Conservation (phyloP, 2,888 invertebrate species). For the Pristionchus exspectatus region DNA sequence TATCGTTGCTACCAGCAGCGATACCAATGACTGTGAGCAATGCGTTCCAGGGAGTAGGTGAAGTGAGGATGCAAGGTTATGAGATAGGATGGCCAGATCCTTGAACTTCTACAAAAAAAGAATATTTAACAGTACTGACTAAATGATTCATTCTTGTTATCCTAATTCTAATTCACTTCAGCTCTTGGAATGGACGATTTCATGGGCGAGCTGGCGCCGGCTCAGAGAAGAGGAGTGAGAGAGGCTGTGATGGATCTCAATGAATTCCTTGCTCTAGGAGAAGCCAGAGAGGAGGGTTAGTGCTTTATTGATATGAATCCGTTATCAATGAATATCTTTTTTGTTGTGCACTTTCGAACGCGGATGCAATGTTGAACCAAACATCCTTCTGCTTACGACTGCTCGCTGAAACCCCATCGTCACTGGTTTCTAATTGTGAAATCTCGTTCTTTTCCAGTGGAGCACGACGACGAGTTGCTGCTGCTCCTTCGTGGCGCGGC, state of each 20-base stretch:
- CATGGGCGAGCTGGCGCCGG: neutral
- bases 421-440: neutral
- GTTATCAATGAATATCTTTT: too few relatives aligned
- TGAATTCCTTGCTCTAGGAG: neutral
- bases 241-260: constrained; percentile 27
- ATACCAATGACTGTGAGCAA: too few relatives aligned
- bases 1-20: too few relatives aligned
- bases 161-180: neutral
- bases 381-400: neutral
- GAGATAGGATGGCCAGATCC: too few relatives aligned
- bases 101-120: too few relatives aligned
- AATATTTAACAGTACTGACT: too few relatives aligned
- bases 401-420: neutral
- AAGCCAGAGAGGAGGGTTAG: neutral
- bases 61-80: neutral
- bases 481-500: constrained; percentile 29
- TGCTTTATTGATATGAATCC: too few relatives aligned
- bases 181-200: neutral
- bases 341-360: too few relatives aligned
- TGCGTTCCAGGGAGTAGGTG: neutral
- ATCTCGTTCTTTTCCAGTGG: neutral
- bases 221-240: constrained; percentile 28
- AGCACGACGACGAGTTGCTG: constrained; percentile 35
- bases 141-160: neutral
- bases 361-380: neutral